Conservation (phyloP, 2,888 invertebrate genomes). For the Xylota segnis region DNA sequence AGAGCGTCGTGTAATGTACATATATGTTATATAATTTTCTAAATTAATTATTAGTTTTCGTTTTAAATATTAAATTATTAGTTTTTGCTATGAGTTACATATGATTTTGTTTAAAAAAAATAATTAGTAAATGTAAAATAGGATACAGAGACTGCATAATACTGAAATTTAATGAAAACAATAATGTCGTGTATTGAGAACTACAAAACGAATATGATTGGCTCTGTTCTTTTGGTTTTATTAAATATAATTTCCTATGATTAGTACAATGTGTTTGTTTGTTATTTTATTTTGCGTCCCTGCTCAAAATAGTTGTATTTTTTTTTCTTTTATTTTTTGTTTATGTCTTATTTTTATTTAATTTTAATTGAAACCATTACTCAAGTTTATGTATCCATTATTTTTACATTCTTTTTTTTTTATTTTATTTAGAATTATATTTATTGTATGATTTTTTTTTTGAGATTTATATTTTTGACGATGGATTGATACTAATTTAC, state of each 20-base stretch:
- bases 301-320: conserved; percentile 77
- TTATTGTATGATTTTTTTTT: conserved; percentile 72
- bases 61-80: conserved; percentile 34
- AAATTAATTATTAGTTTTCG: conserved; percentile 44
- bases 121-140: not conserved
- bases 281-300: conserved; percentile 77
- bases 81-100: conserved; percentile 24
- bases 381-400: conserved; percentile 72
- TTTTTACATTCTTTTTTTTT: conserved; percentile 58
- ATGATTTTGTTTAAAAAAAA: conserved; percentile 3
- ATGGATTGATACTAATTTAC: conserved; percentile 62
- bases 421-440: conserved; percentile 77
- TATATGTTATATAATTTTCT: conserved; percentile 45
- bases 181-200: not conserved
- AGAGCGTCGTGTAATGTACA: conserved; percentile 46
- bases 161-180: conserved; percentile 16
- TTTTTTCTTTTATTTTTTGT: conserved; percentile 45
- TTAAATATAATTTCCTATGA: conserved; percentile 57
- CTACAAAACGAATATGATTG: not conserved
- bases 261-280: conserved; percentile 50
- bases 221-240: conserved; percentile 17
- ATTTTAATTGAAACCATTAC: conserved; percentile 74
- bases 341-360: conserved; percentile 72
- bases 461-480: conserved; percentile 35
- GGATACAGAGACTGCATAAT: conserved; percentile 71